These are phyloP conservation scores for Olivierus martensii DNA, from an alignment of 1,140 invertebrate genomes.

Conservation along the genomic window DNA sequence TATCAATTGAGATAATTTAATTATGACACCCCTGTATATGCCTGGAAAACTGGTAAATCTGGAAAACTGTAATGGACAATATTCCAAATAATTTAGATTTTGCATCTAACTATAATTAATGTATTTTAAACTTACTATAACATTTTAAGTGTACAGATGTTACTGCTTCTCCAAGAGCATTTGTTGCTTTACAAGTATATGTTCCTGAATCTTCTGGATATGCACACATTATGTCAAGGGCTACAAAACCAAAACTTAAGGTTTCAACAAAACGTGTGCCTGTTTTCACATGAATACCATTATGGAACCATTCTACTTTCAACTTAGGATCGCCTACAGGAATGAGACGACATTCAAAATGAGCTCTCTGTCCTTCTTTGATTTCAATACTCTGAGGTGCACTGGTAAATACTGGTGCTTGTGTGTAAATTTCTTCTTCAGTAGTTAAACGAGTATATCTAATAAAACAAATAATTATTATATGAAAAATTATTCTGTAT, in stretches of 20 bases:
- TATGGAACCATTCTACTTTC: slow-evolving; percentile 97
- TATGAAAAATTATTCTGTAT: too few species aligned
- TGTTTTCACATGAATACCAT: slow-evolving; percentile 72
- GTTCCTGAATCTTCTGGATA: slow-evolving; percentile 82
- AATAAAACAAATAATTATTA: too few species aligned
- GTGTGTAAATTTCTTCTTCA: slow-evolving; percentile 65
- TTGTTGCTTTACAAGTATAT: slow-evolving; percentile 76
- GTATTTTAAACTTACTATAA: slow-evolving; percentile 1
- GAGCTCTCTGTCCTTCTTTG: slow-evolving; percentile 85
- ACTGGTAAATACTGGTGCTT: slow-evolving; percentile 80
- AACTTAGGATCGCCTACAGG: slow-evolving; percentile 92
- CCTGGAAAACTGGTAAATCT: too few species aligned
- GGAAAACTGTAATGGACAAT: too few species aligned
- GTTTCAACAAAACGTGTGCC: slow-evolving; percentile 77
- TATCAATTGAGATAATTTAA: too few species aligned
- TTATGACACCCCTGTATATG: too few species aligned
- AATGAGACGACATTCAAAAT: slow-evolving; percentile 89
- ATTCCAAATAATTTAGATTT: neutral
- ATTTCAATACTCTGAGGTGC: slow-evolving; percentile 80
- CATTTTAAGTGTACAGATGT: slow-evolving; percentile 69
- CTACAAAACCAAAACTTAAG: slow-evolving; percentile 88
- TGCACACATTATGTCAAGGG: slow-evolving; percentile 78
- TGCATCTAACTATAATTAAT: neutral
- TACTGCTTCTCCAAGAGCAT: slow-evolving; percentile 69
- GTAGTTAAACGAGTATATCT: slow-evolving; percentile 21